Conservation (phyloP, 1,140 invertebrate genomes). For the Arion vulgaris region DNA sequence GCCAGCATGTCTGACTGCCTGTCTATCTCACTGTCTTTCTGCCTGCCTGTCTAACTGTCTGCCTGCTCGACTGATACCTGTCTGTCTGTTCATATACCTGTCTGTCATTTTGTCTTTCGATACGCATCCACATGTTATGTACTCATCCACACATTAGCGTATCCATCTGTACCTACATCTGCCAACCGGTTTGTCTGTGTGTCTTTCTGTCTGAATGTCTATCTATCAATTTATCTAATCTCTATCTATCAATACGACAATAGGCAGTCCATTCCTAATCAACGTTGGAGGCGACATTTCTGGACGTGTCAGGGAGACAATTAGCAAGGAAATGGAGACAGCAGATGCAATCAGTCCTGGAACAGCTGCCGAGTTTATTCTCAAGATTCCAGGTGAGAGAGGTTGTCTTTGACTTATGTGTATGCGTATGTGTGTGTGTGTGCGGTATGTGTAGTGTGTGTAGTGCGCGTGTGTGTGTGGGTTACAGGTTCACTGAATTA, state of each 20-base stretch:
- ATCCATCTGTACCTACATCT: not conserved
- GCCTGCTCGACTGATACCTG: too few relatives aligned
- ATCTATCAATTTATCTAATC: not conserved
- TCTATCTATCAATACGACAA: not conserved
- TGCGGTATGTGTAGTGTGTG: too few relatives aligned
- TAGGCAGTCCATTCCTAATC: constrained; percentile 95
- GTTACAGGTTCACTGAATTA: too few relatives aligned
- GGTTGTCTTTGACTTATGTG: too few relatives aligned
- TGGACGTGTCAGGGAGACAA: constrained; percentile 65
- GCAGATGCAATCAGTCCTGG: constrained; percentile 55
- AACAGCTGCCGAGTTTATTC: constrained; percentile 63
- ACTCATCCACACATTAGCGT: not conserved
- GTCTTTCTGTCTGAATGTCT: not conserved
- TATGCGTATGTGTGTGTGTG: too few relatives aligned
- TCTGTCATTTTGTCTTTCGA: not conserved
- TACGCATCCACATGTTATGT: not conserved
- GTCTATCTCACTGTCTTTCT: too few relatives aligned
- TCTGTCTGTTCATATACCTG: not conserved
- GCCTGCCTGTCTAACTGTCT: too few relatives aligned
- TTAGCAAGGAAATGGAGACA: constrained; percentile 61
- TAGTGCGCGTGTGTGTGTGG: too few relatives aligned
- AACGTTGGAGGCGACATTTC: constrained; percentile 78
- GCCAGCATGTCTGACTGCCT: too few relatives aligned
- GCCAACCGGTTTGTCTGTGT: not conserved
- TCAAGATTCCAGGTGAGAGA: constrained; percentile 69